These are phyloP conservation scores for Agrypnus murinus DNA, from an alignment of 2,888 invertebrate species.

Conservation along the genomic window DNA sequence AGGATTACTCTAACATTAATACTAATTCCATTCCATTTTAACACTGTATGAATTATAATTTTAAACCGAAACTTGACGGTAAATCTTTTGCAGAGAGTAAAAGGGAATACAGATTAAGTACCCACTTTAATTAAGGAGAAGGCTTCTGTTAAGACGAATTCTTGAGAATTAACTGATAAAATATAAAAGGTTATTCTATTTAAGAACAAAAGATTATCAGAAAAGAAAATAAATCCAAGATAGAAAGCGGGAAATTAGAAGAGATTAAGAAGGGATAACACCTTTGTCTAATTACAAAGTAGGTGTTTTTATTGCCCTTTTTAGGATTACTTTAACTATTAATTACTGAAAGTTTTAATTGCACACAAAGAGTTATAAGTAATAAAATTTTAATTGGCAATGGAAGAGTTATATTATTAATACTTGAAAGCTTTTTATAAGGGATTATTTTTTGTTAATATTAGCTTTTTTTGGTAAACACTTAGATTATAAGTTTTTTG, in stretches of 20 bases:
- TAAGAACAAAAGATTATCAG: not conserved
- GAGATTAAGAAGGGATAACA: slow-evolving; percentile 7
- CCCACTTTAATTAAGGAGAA: not conserved
- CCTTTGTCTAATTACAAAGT: slow-evolving; percentile 16
- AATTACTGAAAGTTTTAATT: not conserved
- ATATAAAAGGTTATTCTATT: not conserved
- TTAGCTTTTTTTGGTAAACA: no score
- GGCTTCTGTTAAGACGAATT: not conserved
- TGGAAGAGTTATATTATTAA: no score
- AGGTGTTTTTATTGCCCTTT: not conserved
- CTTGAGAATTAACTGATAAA: not conserved
- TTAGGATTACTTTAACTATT: no score
- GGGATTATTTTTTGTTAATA: no score
- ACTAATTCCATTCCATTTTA: not conserved
- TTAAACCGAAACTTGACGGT: not conserved
- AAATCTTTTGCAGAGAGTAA: not conserved
- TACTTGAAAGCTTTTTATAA: no score
- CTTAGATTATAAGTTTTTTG: no score
- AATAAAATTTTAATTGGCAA: no score
- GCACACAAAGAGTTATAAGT: not conserved
- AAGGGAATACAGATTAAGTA: slow-evolving; percentile 11
- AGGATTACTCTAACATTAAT: not conserved
- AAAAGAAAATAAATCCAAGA: slow-evolving; percentile 15
- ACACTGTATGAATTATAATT: slow-evolving; percentile 3
- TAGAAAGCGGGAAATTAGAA: slow-evolving; percentile 9